Evolutionary conservation across 2,888 invertebrate genomes (phyloP).

Genomic region (Uropetala carovei): DNA sequence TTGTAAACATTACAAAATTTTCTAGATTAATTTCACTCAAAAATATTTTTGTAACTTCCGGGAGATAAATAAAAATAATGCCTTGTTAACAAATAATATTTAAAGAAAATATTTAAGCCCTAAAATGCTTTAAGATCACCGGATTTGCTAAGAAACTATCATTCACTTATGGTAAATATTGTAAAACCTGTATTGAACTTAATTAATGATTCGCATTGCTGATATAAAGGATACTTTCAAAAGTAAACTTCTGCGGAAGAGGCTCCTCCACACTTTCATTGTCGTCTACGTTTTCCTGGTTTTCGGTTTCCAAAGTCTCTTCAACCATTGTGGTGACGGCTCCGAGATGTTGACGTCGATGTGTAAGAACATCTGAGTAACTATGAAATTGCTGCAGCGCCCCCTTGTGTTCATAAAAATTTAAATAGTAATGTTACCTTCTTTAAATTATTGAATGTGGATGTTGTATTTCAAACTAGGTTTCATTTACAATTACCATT

Average conservation of each 20-base stretch:
- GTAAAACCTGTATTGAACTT: neutral
- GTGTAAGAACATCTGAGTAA: neutral
- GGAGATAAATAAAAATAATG: no score
- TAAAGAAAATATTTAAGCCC: no score
- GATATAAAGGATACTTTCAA: conserved; percentile 65
- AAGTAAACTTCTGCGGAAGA: conserved; percentile 34
- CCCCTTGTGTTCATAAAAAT: neutral
- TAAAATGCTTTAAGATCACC: no score
- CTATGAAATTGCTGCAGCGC: neutral
- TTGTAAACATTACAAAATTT: no score
- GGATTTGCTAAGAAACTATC: no score
- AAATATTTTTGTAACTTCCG: no score
- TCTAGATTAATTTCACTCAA: no score
- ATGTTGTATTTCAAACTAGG: no score
- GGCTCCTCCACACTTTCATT: conserved; percentile 38
- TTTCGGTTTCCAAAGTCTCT: conserved; percentile 19
- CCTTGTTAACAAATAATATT: no score
- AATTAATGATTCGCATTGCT: neutral
- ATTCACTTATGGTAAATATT: neutral
- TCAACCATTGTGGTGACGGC: conserved; percentile 35
- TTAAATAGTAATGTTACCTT: no score
- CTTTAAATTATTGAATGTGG: no score
- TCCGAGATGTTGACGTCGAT: neutral
- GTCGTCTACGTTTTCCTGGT: conserved; percentile 50
- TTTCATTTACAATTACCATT: no score